Percentiles rank a stretch among this genome's conserved stretches.
These are phyloP conservation scores for Pterobdella sp. DNA, from an alignment of 2,888 invertebrate genomes.

Conservation along the genomic window DNA sequence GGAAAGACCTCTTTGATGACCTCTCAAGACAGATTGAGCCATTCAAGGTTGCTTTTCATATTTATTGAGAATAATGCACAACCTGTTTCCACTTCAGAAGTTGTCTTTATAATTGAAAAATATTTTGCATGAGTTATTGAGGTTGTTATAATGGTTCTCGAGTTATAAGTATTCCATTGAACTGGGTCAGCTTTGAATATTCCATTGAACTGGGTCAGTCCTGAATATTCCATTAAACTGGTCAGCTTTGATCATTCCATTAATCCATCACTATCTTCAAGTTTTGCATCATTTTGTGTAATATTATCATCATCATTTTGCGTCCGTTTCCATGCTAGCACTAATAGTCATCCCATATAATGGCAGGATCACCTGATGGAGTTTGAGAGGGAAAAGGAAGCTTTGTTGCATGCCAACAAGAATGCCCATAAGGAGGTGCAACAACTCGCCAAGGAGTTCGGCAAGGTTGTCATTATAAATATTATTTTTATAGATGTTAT, in stretches of 20 bases:
- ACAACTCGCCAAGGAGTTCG: constrained; percentile 57
- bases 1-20: constrained; percentile 46
- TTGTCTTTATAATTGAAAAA: too few species aligned
- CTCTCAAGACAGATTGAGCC: constrained; percentile 46
- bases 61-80: background rate
- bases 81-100: background rate
- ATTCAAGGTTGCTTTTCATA: constrained; percentile 39
- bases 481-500: background rate
- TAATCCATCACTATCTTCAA: too few species aligned
- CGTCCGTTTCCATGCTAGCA: too few species aligned
- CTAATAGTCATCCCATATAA: background rate
- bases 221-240: too few species aligned
- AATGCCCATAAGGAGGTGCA: constrained; percentile 54
- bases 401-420: constrained; percentile 49
- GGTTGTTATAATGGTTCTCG: too few species aligned
- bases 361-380: constrained; percentile 53
- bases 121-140: too few species aligned
- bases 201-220: too few species aligned
- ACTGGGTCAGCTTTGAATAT: too few species aligned
- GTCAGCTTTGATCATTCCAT: too few species aligned
- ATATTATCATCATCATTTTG: background rate
- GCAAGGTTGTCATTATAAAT: constrained; percentile 52
- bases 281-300: background rate
- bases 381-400: constrained; percentile 53
- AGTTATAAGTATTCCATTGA: too few species aligned